Evolutionary conservation across 1,140 invertebrate species (phyloP).

Genomic region (Neodiprion pinetum): DNA sequence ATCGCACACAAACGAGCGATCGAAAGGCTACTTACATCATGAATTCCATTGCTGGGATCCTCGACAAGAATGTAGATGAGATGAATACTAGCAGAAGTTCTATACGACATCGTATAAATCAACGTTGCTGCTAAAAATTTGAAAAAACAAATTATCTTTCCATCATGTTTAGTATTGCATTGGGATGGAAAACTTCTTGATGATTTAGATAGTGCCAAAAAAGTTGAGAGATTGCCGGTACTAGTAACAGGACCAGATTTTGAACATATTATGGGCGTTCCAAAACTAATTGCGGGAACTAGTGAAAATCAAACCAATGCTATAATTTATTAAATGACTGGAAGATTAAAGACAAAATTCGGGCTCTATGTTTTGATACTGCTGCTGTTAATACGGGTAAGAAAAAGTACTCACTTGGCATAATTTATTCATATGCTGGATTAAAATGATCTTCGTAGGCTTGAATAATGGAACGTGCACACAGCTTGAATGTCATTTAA

Average conservation of each 20-base stretch:
- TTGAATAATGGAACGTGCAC: conserved; percentile 1
- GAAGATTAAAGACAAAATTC: conserved; percentile 14
- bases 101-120: conserved; percentile 19
- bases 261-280: conserved; percentile 41
- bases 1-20: conserved; percentile 26
- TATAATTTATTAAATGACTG: conserved; percentile 33
- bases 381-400: conserved; percentile 34
- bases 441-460: background rate
- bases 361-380: conserved; percentile 31
- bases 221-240: conserved; percentile 42
- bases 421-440: background rate
- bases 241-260: conserved; percentile 32
- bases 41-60: conserved; percentile 13
- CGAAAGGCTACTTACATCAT: conserved; percentile 30
- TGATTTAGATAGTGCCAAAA: conserved; percentile 37
- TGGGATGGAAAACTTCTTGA: conserved; percentile 33
- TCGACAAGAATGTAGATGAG: conserved; percentile 21
- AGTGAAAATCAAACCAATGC: conserved; percentile 34
- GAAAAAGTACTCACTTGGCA: conserved; percentile 22
- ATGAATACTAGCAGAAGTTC: conserved; percentile 22
- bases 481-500: too few relatives aligned
- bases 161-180: conserved; percentile 16
- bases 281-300: conserved; percentile 39
- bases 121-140: conserved; percentile 19
- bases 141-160: conserved; percentile 30